Evolutionary conservation across 1,140 invertebrate genomes (phyloP).

Genomic region (Drosophila tani): DNA sequence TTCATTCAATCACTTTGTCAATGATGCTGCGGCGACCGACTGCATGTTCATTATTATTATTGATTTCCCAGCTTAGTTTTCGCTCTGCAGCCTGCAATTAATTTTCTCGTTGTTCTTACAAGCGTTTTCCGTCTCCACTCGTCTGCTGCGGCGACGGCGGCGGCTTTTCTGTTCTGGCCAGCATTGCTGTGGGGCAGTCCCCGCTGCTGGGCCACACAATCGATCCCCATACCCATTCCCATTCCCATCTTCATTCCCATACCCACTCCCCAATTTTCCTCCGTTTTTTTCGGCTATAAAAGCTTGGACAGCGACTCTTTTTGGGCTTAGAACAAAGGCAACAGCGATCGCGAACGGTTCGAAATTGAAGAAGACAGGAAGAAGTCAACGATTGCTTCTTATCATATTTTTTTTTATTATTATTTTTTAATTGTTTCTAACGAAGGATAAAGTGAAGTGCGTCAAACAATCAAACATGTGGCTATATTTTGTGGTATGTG

Average conservation of each 20-base stretch:
- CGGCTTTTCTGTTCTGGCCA: slow-evolving; percentile 43
- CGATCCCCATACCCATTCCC: slow-evolving; percentile 17
- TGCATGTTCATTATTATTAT: slow-evolving; percentile 79
- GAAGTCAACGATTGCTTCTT: neutral
- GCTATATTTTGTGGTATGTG: slow-evolving; percentile 66
- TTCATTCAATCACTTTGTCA: slow-evolving; percentile 83
- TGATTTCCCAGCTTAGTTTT: slow-evolving; percentile 80
- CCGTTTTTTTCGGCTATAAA: slow-evolving; percentile 51
- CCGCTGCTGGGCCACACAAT: slow-evolving; percentile 13
- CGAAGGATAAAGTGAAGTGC: slow-evolving; percentile 26
- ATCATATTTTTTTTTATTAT: slow-evolving; percentile 18
- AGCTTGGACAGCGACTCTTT: slow-evolving; percentile 55
- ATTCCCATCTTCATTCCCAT: slow-evolving; percentile 12
- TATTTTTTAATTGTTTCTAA: slow-evolving; percentile 9
- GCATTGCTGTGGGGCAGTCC: slow-evolving; percentile 59
- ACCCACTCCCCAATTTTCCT: slow-evolving; percentile 2
- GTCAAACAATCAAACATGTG: slow-evolving; percentile 37
- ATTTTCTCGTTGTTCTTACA: slow-evolving; percentile 71
- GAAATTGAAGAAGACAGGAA: neutral
- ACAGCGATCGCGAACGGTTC: slow-evolving; percentile 59
- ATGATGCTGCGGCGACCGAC: slow-evolving; percentile 59
- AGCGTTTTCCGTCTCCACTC: neutral
- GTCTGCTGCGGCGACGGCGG: neutral
- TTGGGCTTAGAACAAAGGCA: slow-evolving; percentile 77
- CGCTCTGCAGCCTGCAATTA: slow-evolving; percentile 72